These are phyloP conservation scores for Harpagifer antarcticus DNA, from an alignment of 2,797 vertebrate species.

Conservation along the genomic window DNA sequence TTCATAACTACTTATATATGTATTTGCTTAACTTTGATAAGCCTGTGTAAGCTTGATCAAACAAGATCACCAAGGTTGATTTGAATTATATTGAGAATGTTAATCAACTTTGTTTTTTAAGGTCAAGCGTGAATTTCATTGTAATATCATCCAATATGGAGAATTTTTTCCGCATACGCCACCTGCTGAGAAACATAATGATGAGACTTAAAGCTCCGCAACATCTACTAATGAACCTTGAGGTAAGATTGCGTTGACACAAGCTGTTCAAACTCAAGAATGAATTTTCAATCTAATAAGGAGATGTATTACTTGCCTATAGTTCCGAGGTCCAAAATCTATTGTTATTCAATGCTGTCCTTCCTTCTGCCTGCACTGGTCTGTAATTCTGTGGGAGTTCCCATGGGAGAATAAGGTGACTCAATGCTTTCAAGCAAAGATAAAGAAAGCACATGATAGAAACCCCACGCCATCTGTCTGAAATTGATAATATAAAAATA, in stretches of 20 bases:
- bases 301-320: not conserved
- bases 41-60: constrained; percentile 8
- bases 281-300: not conserved
- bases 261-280: constrained; percentile 2
- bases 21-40: not conserved
- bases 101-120: constrained; percentile 19
- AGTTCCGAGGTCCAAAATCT: not conserved
- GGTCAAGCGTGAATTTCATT: constrained; percentile 3
- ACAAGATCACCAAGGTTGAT: constrained; percentile 4
- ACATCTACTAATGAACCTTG: not conserved
- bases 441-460: constrained; percentile 31
- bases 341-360: not conserved
- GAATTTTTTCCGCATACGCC: not conserved
- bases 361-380: constrained; percentile 8
- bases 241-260: not conserved
- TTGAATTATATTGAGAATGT: constrained; percentile 5
- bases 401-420: constrained; percentile 44
- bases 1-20: not conserved
- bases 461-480: constrained; percentile 49
- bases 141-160: no score
- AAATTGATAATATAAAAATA: constrained; percentile 53
- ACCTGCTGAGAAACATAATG: not conserved
- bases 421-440: constrained; percentile 48
- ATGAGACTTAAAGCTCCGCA: not conserved
- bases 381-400: constrained; percentile 46